These are phyloP conservation scores for Drosophila nannoptera DNA, from an alignment of 1,140 invertebrate species.

Conservation along the genomic window DNA sequence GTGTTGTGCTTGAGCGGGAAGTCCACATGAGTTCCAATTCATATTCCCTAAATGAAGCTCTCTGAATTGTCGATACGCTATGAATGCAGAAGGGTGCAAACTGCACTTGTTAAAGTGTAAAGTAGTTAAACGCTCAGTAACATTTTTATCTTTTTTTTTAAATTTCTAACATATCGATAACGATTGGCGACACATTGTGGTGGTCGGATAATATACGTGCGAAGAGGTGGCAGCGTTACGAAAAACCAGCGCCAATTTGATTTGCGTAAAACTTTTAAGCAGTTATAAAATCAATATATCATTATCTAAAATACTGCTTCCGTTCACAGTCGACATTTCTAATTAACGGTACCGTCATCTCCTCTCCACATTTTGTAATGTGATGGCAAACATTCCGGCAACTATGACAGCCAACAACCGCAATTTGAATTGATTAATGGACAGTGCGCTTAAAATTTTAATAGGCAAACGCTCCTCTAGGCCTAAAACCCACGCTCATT, in stretches of 20 bases:
- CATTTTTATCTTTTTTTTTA: conserved; percentile 8
- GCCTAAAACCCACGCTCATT: conserved; percentile 65
- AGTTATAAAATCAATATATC: neutral
- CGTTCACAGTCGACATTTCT: neutral
- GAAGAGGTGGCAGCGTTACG: conserved; percentile 10
- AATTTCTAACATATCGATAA: conserved; percentile 24
- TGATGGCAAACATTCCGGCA: conserved; percentile 66
- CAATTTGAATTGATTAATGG: neutral
- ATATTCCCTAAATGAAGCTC: too few species aligned
- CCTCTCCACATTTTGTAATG: conserved; percentile 62
- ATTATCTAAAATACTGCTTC: conserved; percentile 47
- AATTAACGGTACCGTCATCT: conserved; percentile 53
- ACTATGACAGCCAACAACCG: conserved; percentile 57
- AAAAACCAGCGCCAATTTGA: neutral
- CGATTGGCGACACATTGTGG: conserved; percentile 12
- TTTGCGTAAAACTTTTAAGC: neutral
- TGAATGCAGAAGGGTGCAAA: too few species aligned
- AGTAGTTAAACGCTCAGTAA: conserved; percentile 17
- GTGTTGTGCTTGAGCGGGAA: too few species aligned
- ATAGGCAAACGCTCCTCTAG: conserved; percentile 50
- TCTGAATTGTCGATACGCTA: too few species aligned
- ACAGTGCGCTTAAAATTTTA: too few species aligned
- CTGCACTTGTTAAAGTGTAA: too few species aligned
- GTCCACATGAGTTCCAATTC: neutral
- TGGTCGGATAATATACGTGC: conserved; percentile 5